Percentiles rank a stretch among this genome's conserved stretches.
Evolutionary conservation across 1,140 invertebrate species (phyloP).

Genomic region (Colletes gigas): DNA sequence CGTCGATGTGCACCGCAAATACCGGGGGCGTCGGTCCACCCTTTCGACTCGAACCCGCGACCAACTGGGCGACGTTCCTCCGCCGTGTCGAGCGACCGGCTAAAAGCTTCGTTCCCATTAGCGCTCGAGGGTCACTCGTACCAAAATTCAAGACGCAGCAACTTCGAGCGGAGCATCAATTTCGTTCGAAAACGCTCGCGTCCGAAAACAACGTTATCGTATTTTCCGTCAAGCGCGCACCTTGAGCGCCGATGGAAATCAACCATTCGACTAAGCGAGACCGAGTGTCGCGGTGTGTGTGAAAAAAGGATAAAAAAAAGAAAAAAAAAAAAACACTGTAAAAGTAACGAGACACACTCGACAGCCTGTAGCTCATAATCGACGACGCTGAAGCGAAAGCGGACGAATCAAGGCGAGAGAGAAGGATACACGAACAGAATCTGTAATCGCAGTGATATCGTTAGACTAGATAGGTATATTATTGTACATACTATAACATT

Average conservation of each 20-base stretch:
- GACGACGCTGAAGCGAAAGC: slow-evolving; percentile 42
- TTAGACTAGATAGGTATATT: slow-evolving; percentile 75
- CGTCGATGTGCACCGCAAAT: too few relatives aligned
- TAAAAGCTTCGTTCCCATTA: background rate
- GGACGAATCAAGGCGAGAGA: slow-evolving; percentile 18
- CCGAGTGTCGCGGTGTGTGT: background rate
- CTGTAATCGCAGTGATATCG: slow-evolving; percentile 71
- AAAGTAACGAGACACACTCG: slow-evolving; percentile 28
- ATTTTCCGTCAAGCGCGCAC: too few relatives aligned
- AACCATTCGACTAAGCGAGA: background rate
- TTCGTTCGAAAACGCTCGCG: too few relatives aligned
- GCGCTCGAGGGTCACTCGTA: too few relatives aligned
- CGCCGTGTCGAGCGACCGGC: background rate
- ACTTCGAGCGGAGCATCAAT: too few relatives aligned
- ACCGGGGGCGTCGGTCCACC: too few relatives aligned
- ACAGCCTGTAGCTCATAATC: slow-evolving; percentile 48
- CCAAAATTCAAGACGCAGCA: too few relatives aligned
- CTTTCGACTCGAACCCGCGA: background rate
- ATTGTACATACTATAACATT: slow-evolving; percentile 74
- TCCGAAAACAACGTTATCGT: too few relatives aligned
- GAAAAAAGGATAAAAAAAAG: background rate
- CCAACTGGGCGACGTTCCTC: slow-evolving; percentile 5
- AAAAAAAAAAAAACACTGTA: background rate
- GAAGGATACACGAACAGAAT: slow-evolving; percentile 48
- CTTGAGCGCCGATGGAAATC: too few relatives aligned